phyloP scores from a whole-genome alignment of 1,140 invertebrate genomes.

The Drosophila persimilis region DNA sequence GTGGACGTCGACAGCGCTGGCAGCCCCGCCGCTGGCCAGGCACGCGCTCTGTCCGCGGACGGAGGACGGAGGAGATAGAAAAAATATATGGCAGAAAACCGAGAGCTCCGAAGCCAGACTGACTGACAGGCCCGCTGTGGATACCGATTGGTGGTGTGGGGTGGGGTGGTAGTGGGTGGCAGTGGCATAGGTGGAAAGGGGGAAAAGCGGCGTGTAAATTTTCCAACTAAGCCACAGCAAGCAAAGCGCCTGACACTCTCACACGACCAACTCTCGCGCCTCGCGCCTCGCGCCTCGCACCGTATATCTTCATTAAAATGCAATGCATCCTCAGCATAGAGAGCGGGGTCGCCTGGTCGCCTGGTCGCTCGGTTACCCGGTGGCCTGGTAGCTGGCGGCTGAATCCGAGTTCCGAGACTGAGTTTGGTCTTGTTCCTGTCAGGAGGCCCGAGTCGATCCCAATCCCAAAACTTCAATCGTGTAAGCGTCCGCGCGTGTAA shows the following conservation, averaged over 20 bases:
- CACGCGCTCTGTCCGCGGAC: constrained; percentile 39
- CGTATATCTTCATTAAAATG: constrained; percentile 79
- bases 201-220: constrained; percentile 44
- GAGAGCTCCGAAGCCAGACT: constrained; percentile 26
- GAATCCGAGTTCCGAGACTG: background rate
- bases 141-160: background rate
- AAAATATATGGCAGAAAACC: background rate
- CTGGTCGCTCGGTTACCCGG: too few relatives aligned
- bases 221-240: constrained; percentile 65
- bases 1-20: constrained; percentile 53
- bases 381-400: background rate
- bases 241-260: constrained; percentile 43
- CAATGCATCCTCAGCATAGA: constrained; percentile 63
- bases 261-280: constrained; percentile 24
- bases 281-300: constrained; percentile 28
- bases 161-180: background rate
- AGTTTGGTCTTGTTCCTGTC: background rate
- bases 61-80: constrained; percentile 2
- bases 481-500: constrained; percentile 78
- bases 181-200: background rate
- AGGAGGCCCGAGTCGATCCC: constrained; percentile 24
- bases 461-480: constrained; percentile 58
- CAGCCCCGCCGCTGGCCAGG: constrained; percentile 49
- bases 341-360: constrained; percentile 7
- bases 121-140: constrained; percentile 32